Base-by-base conservation (phyloP, 1,140 invertebrate species). In the Ooceraea biroi region DNA sequence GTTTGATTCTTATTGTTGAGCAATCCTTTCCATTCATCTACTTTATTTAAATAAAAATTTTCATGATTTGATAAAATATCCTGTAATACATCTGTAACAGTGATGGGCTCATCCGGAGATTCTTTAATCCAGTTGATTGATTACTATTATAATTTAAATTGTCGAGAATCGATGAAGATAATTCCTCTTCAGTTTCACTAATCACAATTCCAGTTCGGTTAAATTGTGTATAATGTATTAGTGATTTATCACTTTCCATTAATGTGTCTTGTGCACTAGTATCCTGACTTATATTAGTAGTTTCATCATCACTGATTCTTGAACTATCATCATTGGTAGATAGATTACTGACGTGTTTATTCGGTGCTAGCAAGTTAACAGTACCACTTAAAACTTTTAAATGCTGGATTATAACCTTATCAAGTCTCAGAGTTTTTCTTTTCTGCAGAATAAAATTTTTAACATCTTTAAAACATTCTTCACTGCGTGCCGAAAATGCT, bases 371-470 rank as follows among this genome's bases (percentile, higher is more conserved):
- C 57, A 60, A 60, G 57, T 60, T 60, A 27, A 27, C 57, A 27
- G 57, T 60, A 60, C 57, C 57, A 58, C 57, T 60, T 60, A 60
- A 11, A 60, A 27, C 25, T 60, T 60, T 60, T 27, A 60, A 60
- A 60, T 60, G 57, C 12, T 60, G 12, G 57, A 58, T 11, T 58
- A 58, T 25, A 60, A 60, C 57, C 3, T 60, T 60, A 60, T 60
- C 57, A 27, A 60, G 0, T 11, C 57, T 60, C 1, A 60, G 57
- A 27, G 55, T 22, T 27, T 60, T 60, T 27, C n/a, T n/a, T 60
- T 60, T 60, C 57, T 60, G 57, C 57, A 60, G 12, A 60, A 60
- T 60, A 5, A 27, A 60, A 60, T 60, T 60, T 60, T 60, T 60
- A 0, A 60, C 5, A 60, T 60, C 25, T 60, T 60, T 60, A 17